Conservation (phyloP, 2,888 invertebrate species). For the Leptopilina myrica region DNA sequence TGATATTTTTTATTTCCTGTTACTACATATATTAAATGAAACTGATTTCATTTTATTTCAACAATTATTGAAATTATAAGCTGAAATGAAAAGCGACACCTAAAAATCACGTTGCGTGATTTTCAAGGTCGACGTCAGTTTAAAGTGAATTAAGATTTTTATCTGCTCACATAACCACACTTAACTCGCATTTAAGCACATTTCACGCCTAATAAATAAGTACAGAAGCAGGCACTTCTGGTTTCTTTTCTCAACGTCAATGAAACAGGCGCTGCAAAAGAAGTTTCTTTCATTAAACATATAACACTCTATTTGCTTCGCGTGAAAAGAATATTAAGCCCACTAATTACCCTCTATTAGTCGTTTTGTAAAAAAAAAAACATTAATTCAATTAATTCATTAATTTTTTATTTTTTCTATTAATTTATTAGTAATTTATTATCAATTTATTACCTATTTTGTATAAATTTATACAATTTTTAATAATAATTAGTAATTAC, state of each 20-base stretch:
- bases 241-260: background rate
- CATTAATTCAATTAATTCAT: too few relatives aligned
- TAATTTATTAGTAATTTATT: too few relatives aligned
- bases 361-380: too few relatives aligned
- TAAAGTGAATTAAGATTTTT: conserved; percentile 2
- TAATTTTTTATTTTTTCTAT: too few relatives aligned
- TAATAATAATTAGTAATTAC: too few relatives aligned
- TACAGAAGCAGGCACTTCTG: conserved; percentile 15
- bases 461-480: too few relatives aligned
- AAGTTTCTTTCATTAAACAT: background rate
- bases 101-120: background rate
- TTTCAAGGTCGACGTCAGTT: background rate
- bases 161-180: conserved; percentile 12
- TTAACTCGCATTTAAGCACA: conserved; percentile 11
- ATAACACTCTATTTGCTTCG: background rate
- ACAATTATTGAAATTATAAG: too few relatives aligned
- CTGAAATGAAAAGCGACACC: background rate
- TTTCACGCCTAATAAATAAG: conserved; percentile 20
- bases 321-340: conserved; percentile 9
- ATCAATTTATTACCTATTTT: too few relatives aligned
- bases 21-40: background rate
- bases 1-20: too few relatives aligned
- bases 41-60: background rate
- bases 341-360: background rate
- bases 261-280: background rate